Conservation (phyloP, 2,113 vertebrate genomes). For the Procavia capensis region DNA sequence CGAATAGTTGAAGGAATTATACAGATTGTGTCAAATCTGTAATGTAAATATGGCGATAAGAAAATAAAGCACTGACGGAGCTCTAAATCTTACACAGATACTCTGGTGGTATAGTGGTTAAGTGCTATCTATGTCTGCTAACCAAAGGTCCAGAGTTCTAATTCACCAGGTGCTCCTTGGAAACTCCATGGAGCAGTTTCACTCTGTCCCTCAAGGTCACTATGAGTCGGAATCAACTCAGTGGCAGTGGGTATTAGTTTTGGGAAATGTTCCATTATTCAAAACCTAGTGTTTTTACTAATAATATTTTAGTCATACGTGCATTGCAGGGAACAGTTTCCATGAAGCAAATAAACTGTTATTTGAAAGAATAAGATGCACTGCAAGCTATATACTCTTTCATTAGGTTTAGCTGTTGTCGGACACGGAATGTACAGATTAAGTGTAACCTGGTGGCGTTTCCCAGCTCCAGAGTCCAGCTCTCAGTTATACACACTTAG, state of each 20-base stretch:
- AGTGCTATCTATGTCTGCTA: no score
- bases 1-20: neutral
- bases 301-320: neutral
- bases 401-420: neutral
- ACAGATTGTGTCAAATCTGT: neutral
- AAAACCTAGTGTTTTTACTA: slow-evolving; percentile 3
- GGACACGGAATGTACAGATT: neutral
- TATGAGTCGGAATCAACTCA: no score
- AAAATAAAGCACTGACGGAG: neutral
- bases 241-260: no score
- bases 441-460: neutral
- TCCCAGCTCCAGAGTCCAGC: neutral
- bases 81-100: no score
- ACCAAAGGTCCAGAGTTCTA: no score
- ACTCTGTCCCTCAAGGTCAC: no score
- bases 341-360: neutral
- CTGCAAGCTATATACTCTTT: neutral
- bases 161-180: no score
- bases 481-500: neutral
- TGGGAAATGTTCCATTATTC: no score
- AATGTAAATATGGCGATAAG: neutral
- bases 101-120: no score
- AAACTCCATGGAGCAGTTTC: no score
- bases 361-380: neutral
- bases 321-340: neutral